Evolutionary conservation across 2,113 vertebrate genomes (phyloP), one percentile per base, ranked within the genome.

Genomic region (Callospermophilus lateralis): DNA sequence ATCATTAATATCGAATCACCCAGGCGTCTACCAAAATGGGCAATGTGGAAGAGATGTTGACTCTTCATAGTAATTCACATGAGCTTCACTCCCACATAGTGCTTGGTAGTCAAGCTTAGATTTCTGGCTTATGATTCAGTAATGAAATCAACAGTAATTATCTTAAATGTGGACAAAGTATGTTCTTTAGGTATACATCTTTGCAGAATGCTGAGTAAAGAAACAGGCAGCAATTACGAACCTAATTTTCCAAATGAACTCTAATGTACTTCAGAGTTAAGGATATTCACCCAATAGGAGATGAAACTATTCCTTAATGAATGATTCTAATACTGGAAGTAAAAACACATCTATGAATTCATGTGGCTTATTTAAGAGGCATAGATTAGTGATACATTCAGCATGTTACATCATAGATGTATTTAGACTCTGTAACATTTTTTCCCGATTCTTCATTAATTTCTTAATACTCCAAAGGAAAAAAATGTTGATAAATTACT

Each of bases 391-490:
- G 34, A 84, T 16, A 73, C 28, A 76, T 6, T 53, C 22, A 90
- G 34, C 22, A 88, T 42, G 20, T 37, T 73, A 13, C 70, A 42
- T 68, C 53, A 79, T 48, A 39, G 39, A 4, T 85, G 12, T n/a
- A n/a, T n/a, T n/a, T n/a, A n/a, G n/a, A n/a, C n/a, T n/a, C n/a
- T n/a, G 73, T 78, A 78, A 11, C 65, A n/a, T 48, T 19, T 68
- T 90, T 30, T 17, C 26, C 32, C 48, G 48, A 9, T 0, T 19
- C 19, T 92, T 72, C 88, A 67, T 81, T 84, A 76, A 30, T 84
- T 96, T 91, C 8, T 68, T 79, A 12, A 89, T 26, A 48, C 32
- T 58, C 28, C 74, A 76, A 83, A 73, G 68, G 78, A 81, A 77
- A 1, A 73, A 80, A 87, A 8, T 42, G 28, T 73, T 39, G 12